Base-by-base conservation (phyloP, 2,113 vertebrate species). In the Pipra filicauda region DNA sequence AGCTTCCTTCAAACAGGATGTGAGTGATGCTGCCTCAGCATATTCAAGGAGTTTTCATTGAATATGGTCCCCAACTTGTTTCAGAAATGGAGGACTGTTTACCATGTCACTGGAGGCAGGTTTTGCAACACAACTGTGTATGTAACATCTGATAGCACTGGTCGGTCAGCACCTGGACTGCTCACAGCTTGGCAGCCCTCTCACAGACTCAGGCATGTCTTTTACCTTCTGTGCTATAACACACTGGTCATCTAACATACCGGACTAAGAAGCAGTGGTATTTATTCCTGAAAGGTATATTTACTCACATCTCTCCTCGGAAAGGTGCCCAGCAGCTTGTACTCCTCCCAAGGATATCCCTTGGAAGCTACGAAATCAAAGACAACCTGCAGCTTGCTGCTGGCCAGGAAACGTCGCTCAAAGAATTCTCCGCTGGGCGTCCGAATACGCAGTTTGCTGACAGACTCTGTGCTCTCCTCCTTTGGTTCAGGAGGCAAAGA, bases 291-390 rank as follows among this genome's bases (percentile, higher is more conserved):
- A 61, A 95, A 97, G 57, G 31, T 26, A 9, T 2, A 20, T 94
- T 94, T 97, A 98, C 98, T 98, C 97, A 99, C 99, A 96, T 99
- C 99, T 99, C 99, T 99, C 98, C 99, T 99, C 33, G 99, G 99
- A 98, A 99, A 99, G 98, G 99, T 99, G 97, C 99, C 99, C 97
- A 99, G 98, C 96, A 99, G 98, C 98, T 99, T 99, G 98, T 99
- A 99, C 96, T 99, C 99, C 43, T 99, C 99, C 95, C 98, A 99
- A 55, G 99, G 99, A 97, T 98, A 99, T 85, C 99, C 99, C 97
- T 99, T 99, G 97, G 99, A 99, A 97, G 99, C 99, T 96, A 99
- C 99, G 81, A 99, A 99, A 98, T 99, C 99, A 90, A 99, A 99
- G 97, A 99, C 98, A 89, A 99, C 99, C 98, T 99, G 99, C 57